phyloP scores from a whole-genome alignment of 2,113 vertebrate species.

The Microtus richardsoni region DNA sequence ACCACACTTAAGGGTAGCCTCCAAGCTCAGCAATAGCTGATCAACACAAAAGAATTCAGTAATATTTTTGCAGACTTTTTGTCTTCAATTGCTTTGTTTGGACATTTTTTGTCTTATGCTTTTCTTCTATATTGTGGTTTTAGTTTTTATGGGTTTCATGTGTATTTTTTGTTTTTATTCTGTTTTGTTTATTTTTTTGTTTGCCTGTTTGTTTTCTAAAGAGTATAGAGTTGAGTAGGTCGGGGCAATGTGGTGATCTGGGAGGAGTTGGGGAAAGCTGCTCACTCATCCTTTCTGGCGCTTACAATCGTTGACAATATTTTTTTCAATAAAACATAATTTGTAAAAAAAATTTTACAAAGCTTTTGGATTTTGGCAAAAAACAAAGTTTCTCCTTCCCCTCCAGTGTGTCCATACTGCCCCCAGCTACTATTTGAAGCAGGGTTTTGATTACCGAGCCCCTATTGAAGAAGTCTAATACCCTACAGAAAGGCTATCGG shows the following conservation, averaged over 20 bases:
- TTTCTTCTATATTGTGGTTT: not conserved
- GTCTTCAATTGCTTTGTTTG: not conserved
- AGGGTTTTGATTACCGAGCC: not conserved
- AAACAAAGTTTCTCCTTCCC: not conserved
- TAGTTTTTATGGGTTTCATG: not conserved
- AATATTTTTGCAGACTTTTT: not conserved
- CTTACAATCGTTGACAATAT: no score
- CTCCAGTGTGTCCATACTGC: not conserved
- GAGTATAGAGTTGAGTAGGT: not conserved
- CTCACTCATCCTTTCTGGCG: no score
- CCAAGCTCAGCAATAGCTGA: not conserved
- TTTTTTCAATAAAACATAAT: not conserved
- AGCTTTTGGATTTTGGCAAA: not conserved
- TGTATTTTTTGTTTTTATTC: not conserved
- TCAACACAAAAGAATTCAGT: not conserved
- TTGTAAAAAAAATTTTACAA: slow-evolving; percentile 9
- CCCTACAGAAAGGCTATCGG: not conserved
- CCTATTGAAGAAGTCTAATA: not conserved
- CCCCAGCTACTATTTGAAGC: not conserved
- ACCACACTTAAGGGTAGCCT: not conserved
- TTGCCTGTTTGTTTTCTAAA: not conserved
- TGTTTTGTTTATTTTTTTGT: not conserved
- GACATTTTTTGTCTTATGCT: not conserved
- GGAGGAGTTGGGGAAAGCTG: not conserved
- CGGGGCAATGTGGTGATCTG: not conserved